Evolutionary conservation across 2,113 vertebrate genomes (phyloP).

Genomic region (Balaenoptera acutorostrata): DNA sequence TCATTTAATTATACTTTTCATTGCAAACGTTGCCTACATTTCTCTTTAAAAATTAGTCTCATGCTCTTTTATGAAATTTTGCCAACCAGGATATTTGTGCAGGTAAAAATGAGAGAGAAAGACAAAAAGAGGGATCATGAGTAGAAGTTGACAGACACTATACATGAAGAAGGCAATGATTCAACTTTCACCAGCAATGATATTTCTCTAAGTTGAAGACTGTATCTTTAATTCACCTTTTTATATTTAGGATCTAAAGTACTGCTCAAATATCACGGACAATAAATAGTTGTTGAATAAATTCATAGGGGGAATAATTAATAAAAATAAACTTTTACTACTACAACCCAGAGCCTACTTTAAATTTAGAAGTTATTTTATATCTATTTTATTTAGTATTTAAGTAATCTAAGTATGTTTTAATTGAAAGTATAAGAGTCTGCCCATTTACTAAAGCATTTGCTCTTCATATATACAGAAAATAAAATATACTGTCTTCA

Average conservation of each 20-base stretch:
- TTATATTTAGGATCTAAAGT: neutral
- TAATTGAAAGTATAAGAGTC: neutral
- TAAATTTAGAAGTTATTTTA: neutral
- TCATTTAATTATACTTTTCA: neutral
- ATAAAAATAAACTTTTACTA: neutral
- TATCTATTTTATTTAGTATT: neutral
- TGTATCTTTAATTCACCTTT: neutral
- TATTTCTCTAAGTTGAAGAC: neutral
- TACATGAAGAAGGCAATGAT: neutral
- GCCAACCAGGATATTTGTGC: neutral
- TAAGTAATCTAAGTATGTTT: neutral
- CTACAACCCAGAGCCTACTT: neutral
- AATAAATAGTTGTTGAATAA: neutral
- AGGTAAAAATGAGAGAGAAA: neutral
- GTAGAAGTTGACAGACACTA: neutral
- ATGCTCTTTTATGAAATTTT: neutral
- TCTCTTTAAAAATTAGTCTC: neutral
- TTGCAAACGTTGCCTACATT: neutral
- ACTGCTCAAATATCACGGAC: neutral
- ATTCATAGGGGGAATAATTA: neutral
- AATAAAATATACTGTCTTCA: constrained; percentile 21
- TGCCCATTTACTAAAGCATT: neutral
- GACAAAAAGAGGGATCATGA: neutral
- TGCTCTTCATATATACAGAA: neutral
- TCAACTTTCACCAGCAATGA: neutral